Evolutionary conservation across 2,113 vertebrate species (phyloP).

Genomic region (Halcyon senegalensis): DNA sequence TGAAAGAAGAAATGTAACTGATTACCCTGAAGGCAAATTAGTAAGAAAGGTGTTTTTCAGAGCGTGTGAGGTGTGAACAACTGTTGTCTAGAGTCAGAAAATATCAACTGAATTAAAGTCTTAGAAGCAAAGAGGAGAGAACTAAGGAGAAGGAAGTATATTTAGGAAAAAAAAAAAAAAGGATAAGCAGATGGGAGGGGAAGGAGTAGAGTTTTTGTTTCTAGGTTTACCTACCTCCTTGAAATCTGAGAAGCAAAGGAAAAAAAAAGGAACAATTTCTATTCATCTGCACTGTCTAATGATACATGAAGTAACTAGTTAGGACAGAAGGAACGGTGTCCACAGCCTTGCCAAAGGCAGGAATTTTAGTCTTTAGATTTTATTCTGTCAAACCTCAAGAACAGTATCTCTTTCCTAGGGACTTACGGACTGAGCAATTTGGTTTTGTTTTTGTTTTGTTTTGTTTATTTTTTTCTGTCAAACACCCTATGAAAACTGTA

Average conservation of each 20-base stretch:
- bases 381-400: background rate
- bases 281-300: background rate
- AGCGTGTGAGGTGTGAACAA: background rate
- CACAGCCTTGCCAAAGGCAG: background rate
- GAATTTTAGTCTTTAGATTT: background rate
- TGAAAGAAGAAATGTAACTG: background rate
- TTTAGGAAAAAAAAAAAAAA: background rate
- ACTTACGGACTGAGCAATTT: background rate
- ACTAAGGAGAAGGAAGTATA: background rate
- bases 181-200: background rate
- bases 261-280: background rate
- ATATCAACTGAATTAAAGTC: background rate
- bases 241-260: background rate
- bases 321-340: background rate
- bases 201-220: background rate
- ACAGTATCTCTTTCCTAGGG: background rate
- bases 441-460: background rate
- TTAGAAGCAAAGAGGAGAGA: background rate
- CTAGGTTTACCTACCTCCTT: background rate
- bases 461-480: background rate
- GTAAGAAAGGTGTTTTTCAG: background rate
- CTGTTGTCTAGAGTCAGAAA: background rate
- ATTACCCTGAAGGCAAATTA: conserved; percentile 12
- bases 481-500: background rate
- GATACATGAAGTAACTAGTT: background rate